Conservation (phyloP, 2,113 vertebrate species). For the Apistogramma diplotaenia region DNA sequence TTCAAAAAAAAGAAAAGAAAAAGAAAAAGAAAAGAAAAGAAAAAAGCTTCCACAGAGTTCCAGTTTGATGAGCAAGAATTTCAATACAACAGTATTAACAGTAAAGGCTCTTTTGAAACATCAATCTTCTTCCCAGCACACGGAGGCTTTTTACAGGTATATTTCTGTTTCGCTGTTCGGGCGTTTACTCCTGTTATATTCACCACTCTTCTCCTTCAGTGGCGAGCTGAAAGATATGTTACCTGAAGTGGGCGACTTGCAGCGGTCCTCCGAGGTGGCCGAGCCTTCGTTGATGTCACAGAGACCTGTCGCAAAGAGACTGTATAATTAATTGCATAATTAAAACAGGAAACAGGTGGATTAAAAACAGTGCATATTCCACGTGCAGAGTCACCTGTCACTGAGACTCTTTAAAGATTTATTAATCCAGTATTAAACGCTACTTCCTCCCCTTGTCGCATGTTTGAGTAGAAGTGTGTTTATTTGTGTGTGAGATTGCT, state of each 20-base stretch:
- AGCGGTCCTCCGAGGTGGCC: constrained; percentile 90
- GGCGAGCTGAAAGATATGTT: constrained; percentile 70
- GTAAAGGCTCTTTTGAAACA: constrained; percentile 14
- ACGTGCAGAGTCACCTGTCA: not conserved
- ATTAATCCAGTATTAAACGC: not conserved
- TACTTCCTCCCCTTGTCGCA: not conserved
- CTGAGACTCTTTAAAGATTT: not conserved
- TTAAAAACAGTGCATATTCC: not conserved
- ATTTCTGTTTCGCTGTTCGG: not conserved
- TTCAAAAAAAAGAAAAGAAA: constrained; percentile 10
- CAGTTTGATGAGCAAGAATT: constrained; percentile 29
- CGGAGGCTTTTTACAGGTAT: not conserved
- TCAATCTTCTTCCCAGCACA: not conserved
- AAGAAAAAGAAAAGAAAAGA: not conserved
- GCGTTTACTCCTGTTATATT: not conserved
- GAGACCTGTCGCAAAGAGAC: constrained; percentile 79
- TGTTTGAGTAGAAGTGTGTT: not conserved
- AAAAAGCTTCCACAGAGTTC: constrained; percentile 1
- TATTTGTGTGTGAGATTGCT: constrained; percentile 38
- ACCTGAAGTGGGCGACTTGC: constrained; percentile 99
- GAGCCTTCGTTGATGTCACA: constrained; percentile 95
- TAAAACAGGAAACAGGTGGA: not conserved
- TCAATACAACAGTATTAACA: constrained; percentile 5
- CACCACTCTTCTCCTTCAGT: not conserved
- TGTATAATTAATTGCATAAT: not conserved